Conservation (phyloP, 2,797 vertebrate species). For the Decapterus maruadsi region DNA sequence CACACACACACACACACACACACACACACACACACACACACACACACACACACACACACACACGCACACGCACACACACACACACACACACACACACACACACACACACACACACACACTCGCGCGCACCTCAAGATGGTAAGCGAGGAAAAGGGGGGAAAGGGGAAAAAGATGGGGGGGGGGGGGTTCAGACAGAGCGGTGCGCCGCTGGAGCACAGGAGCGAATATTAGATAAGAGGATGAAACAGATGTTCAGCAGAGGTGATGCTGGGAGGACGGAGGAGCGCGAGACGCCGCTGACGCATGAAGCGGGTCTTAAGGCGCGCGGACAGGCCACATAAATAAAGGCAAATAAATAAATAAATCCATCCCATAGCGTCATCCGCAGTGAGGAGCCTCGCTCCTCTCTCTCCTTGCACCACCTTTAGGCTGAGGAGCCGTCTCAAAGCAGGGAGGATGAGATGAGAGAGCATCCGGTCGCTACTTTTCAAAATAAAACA, state of each 20-base stretch:
- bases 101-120: slow-evolving; percentile 4
- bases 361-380: slow-evolving; percentile 82
- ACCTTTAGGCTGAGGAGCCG: slow-evolving; percentile 72
- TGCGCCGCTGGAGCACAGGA: slow-evolving; percentile 43
- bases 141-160: slow-evolving; percentile 32
- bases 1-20: slow-evolving; percentile 4
- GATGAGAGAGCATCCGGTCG: slow-evolving; percentile 12
- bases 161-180: background rate
- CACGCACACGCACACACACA: slow-evolving; percentile 10
- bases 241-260: slow-evolving; percentile 33
- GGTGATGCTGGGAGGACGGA: background rate
- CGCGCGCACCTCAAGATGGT: slow-evolving; percentile 31
- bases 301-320: slow-evolving; percentile 10
- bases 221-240: slow-evolving; percentile 39
- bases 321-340: slow-evolving; percentile 35
- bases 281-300: background rate
- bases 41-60: slow-evolving; percentile 1
- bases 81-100: slow-evolving; percentile 2
- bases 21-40: background rate
- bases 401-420: slow-evolving; percentile 82
- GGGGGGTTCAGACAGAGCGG: slow-evolving; percentile 37
- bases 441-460: background rate
- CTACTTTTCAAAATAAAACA: slow-evolving; percentile 65
- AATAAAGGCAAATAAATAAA: slow-evolving; percentile 78
- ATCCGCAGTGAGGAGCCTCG: slow-evolving; percentile 84